A percentile compares a stretch with the other conserved stretches of the same genome.
These are phyloP conservation scores for Drosophila mercatorum DNA, from an alignment of 2,888 invertebrate species.

Conservation along the genomic window DNA sequence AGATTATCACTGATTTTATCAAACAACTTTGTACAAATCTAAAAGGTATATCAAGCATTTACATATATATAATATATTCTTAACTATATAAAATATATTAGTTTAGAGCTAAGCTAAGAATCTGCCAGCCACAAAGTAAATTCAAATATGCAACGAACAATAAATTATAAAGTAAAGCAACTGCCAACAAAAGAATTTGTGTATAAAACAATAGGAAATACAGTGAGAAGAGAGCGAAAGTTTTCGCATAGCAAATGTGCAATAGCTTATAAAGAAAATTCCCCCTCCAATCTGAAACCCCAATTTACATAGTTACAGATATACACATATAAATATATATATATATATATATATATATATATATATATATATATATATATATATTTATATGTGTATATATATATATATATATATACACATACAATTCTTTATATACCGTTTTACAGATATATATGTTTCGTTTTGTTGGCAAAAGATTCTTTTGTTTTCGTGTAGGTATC, in stretches of 20 bases:
- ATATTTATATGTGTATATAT: conserved; percentile 17
- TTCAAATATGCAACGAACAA: conserved; percentile 67
- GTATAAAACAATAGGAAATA: conserved; percentile 20
- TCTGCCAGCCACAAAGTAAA: conserved; percentile 41
- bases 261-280: conserved; percentile 47
- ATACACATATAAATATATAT: conserved; percentile 15
- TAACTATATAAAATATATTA: conserved; percentile 22
- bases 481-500: conserved; percentile 46
- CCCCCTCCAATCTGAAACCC: conserved; percentile 21
- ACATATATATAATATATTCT: conserved; percentile 24
- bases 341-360: conserved; percentile 7
- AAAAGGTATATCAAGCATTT: conserved; percentile 59
- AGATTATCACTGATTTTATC: conserved; percentile 7
- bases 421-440: conserved; percentile 19
- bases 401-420: conserved; percentile 10
- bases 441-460: neutral
- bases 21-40: conserved; percentile 73
- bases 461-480: conserved; percentile 34
- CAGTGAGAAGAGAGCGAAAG: conserved; percentile 61
- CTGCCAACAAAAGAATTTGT: conserved; percentile 60
- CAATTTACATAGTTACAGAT: conserved; percentile 33
- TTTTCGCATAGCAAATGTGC: conserved; percentile 61
- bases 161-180: conserved; percentile 41
- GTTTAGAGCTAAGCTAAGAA: conserved; percentile 35
- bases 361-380: conserved; percentile 11